Evolutionary conservation across 2,113 vertebrate species (phyloP).

Genomic region (Percina caprodes): DNA sequence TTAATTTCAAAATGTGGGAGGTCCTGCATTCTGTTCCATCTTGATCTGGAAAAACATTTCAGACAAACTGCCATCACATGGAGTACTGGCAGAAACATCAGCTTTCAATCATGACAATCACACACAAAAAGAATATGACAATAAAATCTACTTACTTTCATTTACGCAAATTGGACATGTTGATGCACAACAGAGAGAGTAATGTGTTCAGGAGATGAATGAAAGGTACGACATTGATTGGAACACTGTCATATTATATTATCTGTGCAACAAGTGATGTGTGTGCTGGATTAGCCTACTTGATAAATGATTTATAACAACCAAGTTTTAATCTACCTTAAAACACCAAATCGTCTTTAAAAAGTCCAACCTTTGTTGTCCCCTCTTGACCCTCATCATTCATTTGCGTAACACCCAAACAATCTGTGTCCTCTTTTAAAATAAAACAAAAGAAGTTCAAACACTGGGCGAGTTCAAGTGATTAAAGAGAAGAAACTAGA

Average conservation of each 20-base stretch:
- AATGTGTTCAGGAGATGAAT: neutral
- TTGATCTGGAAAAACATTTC: neutral
- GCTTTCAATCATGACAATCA: slow-evolving; percentile 16
- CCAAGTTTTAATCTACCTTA: neutral
- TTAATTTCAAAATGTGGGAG: slow-evolving; percentile 15
- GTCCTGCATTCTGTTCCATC: neutral
- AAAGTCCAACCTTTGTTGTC: neutral
- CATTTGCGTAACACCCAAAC: neutral
- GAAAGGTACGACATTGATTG: neutral
- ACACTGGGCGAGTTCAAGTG: neutral
- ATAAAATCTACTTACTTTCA: neutral
- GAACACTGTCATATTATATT: neutral
- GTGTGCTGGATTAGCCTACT: neutral
- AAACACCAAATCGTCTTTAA: neutral
- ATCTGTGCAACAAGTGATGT: neutral
- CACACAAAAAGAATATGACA: neutral
- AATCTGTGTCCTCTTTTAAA: neutral
- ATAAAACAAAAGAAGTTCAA: neutral
- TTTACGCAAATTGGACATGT: slow-evolving; percentile 4
- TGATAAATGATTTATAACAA: neutral
- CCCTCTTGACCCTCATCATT: neutral
- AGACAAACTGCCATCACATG: neutral
- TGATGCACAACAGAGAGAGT: slow-evolving; percentile 18
- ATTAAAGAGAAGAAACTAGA: neutral
- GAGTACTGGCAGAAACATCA: slow-evolving; percentile 10